phyloP scores from a whole-genome alignment of 1,140 invertebrate species.

The Anoplophora glabripennis region DNA sequence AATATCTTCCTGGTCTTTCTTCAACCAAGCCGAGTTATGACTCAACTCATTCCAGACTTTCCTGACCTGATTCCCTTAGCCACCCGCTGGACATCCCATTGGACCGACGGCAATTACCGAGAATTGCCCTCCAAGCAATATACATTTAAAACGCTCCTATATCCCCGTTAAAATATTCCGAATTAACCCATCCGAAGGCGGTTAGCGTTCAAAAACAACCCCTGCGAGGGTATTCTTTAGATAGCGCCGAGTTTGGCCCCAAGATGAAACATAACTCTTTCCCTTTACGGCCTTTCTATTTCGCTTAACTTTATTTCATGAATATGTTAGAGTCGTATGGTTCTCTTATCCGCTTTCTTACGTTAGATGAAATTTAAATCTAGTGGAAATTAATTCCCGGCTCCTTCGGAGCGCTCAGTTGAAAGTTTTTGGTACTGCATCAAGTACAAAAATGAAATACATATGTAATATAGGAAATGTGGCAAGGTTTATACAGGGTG shows the following conservation, averaged over 20 bases:
- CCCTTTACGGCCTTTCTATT: neutral
- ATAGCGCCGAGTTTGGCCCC: slow-evolving; percentile 1
- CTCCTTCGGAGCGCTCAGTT: too few relatives aligned
- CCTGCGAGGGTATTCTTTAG: slow-evolving; percentile 4
- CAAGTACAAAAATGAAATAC: too few relatives aligned
- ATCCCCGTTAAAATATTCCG: slow-evolving; percentile 4
- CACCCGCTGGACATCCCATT: neutral
- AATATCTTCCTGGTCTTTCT: too few relatives aligned
- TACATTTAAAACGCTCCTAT: slow-evolving; percentile 1
- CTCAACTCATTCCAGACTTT: too few relatives aligned
- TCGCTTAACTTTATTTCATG: neutral
- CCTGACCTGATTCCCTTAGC: too few relatives aligned
- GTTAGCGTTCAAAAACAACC: neutral
- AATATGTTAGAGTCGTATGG: neutral
- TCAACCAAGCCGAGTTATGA: too few relatives aligned
- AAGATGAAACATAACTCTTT: slow-evolving; percentile 5
- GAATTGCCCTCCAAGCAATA: slow-evolving; percentile 1
- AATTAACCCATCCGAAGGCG: slow-evolving; percentile 7
- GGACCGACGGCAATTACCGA: slow-evolving; percentile 3
- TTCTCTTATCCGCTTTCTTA: neutral
- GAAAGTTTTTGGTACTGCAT: too few relatives aligned
- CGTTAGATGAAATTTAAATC: neutral
- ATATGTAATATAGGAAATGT: too few relatives aligned
- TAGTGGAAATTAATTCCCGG: neutral
- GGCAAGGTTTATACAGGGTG: too few relatives aligned